Conservation (phyloP, 2,888 invertebrate genomes). For the Callyntrura sp. region DNA sequence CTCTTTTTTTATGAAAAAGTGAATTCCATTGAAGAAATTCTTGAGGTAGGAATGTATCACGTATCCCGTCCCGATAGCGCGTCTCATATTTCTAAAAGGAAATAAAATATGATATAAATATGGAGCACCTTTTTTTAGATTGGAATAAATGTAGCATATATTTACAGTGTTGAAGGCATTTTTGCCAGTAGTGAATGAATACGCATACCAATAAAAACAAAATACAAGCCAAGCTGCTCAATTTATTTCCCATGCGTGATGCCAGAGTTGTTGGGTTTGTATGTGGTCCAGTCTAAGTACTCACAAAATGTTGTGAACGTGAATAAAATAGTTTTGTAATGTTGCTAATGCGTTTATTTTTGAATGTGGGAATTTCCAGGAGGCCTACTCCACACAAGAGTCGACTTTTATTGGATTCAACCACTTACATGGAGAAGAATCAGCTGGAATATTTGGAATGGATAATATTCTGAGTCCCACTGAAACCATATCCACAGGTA, state of each 20-base stretch:
- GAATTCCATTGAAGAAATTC: constrained; percentile 11
- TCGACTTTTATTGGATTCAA: constrained; percentile 74
- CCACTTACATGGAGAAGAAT: constrained; percentile 76
- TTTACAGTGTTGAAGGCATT: not conserved
- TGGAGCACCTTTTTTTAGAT: not conserved
- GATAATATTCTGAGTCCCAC: constrained; percentile 80
- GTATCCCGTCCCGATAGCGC: not conserved
- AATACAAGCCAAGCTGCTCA: not conserved
- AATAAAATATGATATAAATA: too few relatives aligned
- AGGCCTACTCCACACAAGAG: constrained; percentile 74
- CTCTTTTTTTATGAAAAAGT: not conserved
- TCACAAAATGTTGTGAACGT: constrained; percentile 8
- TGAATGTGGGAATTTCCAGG: constrained; percentile 69
- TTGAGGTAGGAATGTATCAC: constrained; percentile 58
- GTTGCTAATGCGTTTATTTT: constrained; percentile 28
- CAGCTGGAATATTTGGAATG: constrained; percentile 80
- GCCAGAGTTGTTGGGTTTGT: constrained; percentile 4
- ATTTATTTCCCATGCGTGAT: constrained; percentile 56
- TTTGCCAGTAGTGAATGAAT: not conserved
- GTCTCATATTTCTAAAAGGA: not conserved
- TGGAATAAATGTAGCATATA: not conserved
- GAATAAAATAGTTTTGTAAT: constrained; percentile 34
- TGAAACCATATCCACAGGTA: constrained; percentile 71
- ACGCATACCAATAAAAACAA: too few relatives aligned
- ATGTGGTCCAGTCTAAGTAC: constrained; percentile 19